Conservation (phyloP, 2,113 vertebrate species). For the Channa maculata region DNA sequence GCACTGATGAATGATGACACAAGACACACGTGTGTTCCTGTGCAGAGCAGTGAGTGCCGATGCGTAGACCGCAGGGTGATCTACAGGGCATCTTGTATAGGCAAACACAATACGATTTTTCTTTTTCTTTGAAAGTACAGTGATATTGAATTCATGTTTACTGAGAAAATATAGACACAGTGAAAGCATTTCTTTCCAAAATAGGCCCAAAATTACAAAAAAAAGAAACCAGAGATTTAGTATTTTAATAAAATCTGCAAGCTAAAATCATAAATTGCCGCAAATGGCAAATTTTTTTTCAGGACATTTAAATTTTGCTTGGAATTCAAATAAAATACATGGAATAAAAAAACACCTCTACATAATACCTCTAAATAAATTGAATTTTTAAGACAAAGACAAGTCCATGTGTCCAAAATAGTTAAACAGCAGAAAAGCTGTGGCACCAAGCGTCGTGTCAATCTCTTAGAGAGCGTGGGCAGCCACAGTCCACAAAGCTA, state of each 20-base stretch:
- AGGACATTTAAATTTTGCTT: neutral
- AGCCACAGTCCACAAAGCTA: slow-evolving; percentile 77
- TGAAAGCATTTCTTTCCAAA: no score
- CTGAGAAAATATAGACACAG: no score
- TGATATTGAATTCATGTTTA: neutral
- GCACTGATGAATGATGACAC: slow-evolving; percentile 68
- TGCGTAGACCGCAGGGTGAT: slow-evolving; percentile 12
- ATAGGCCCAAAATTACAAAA: no score
- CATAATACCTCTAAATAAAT: neutral
- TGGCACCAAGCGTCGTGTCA: slow-evolving; percentile 56
- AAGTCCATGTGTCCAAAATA: slow-evolving; percentile 20
- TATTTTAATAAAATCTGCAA: neutral
- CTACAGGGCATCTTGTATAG: neutral
- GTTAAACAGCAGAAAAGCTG: slow-evolving; percentile 42
- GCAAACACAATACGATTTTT: neutral
- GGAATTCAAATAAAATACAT: neutral
- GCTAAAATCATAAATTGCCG: neutral
- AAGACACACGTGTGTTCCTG: slow-evolving; percentile 45
- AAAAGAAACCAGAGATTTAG: no score
- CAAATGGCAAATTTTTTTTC: neutral
- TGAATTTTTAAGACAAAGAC: neutral
- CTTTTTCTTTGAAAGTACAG: neutral
- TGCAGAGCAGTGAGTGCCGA: slow-evolving; percentile 27
- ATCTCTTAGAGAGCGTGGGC: slow-evolving; percentile 70
- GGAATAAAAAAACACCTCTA: neutral